Conservation (phyloP, 2,113 vertebrate species). For the Protobothrops flavoviridis region DNA sequence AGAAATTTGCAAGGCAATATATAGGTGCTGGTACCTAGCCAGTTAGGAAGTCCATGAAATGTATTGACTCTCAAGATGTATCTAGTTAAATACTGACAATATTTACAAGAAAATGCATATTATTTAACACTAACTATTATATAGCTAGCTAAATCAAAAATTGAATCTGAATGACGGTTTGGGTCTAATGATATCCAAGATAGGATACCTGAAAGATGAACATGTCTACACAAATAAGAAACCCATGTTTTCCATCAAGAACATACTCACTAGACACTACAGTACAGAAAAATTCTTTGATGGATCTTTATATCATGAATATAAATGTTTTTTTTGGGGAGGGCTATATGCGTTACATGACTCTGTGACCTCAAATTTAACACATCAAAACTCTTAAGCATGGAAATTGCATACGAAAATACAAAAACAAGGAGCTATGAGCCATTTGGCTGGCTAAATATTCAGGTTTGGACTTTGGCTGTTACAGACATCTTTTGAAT, state of each 20-base stretch:
- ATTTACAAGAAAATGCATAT: background rate
- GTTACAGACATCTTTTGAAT: background rate
- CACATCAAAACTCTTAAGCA: too few relatives aligned
- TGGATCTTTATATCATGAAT: background rate
- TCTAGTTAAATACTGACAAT: background rate
- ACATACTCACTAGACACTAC: background rate
- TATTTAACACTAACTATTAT: background rate
- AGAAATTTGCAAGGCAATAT: background rate
- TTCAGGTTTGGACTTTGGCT: background rate
- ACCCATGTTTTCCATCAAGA: background rate
- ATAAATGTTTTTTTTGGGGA: too few relatives aligned
- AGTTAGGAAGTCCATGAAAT: background rate
- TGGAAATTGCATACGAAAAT: background rate
- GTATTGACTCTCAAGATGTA: background rate
- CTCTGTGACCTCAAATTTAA: background rate
- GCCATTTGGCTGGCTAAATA: background rate
- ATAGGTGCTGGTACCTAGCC: background rate
- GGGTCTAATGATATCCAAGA: background rate
- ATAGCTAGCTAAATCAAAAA: background rate
- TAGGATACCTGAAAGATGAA: background rate
- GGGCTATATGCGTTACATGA: background rate
- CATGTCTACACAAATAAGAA: background rate
- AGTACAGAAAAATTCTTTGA: background rate
- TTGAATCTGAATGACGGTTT: background rate
- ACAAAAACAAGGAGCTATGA: background rate